These are phyloP conservation scores for Acleris sparsana DNA, from an alignment of 2,888 invertebrate species.

Conservation along the genomic window DNA sequence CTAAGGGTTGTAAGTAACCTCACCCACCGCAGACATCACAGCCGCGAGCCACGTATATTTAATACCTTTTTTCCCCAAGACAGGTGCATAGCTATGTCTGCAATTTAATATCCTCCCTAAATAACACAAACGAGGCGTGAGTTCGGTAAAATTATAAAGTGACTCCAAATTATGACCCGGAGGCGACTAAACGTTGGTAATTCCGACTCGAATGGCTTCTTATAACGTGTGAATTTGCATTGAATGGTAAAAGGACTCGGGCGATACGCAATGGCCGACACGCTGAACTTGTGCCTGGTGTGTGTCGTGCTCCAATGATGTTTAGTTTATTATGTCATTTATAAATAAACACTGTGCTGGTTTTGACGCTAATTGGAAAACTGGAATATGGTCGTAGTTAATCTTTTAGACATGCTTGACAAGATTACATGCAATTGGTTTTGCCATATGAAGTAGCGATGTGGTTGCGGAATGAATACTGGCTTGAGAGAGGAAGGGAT, in stretches of 20 bases:
- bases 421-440: conserved; percentile 3
- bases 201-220: conserved; percentile 76
- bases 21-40: conserved; percentile 15
- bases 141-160: conserved; percentile 66
- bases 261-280: conserved; percentile 56
- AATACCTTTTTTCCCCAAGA: conserved; percentile 27
- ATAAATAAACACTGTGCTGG: conserved; percentile 43
- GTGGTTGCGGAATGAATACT: too few relatives aligned
- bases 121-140: conserved; percentile 51
- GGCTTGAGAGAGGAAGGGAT: too few relatives aligned
- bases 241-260: conserved; percentile 68
- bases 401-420: conserved; percentile 21
- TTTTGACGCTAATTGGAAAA: conserved; percentile 39
- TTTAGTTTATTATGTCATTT: conserved; percentile 28
- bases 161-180: conserved; percentile 74
- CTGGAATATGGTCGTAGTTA: conserved; percentile 23
- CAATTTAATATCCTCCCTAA: conserved; percentile 37
- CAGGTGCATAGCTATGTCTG: conserved; percentile 35
- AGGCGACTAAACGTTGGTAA: conserved; percentile 83
- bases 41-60: conserved; percentile 26
- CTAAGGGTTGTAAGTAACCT: conserved; percentile 28
- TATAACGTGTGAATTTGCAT: conserved; percentile 80
- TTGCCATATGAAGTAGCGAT: conserved; percentile 9
- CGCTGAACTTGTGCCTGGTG: conserved; percentile 52
- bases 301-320: conserved; percentile 40